Base-by-base conservation (phyloP, 2,888 invertebrate genomes). In the Phlogophora meticulosa region DNA sequence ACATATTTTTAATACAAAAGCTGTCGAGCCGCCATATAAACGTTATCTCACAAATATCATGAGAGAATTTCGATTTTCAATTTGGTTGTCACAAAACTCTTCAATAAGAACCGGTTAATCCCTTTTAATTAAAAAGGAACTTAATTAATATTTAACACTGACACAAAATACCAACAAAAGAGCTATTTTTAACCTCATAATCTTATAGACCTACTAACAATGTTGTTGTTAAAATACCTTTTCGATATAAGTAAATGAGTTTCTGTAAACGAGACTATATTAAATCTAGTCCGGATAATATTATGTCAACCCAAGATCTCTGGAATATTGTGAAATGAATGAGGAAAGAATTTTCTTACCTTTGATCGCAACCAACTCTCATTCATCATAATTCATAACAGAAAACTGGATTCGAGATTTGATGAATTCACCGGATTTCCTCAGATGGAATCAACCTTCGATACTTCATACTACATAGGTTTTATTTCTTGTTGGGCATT, bases 351-450 rank as follows among this genome's bases (percentile, higher is more conserved):
- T 36, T 28, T 24, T 24, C 20, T n/a, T 13, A 56, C 42, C n/a
- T 69, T 64, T 55, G 24, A 64, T 56, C 34, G 32, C 24, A 24
- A 42, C 32, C 34, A 42, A 57, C 34, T 36, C 24, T 46, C 24
- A 72, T 40, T 72, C 10, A 60, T 40, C 60, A n/a, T 40, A 34
- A 66, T 10, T 40, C 60, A 15, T 40, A 34, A 66, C 13, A 58
- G 7, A 59, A 45, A 56, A 11, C 13, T 59, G 32, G n/a, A 24
- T 60, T 48, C 5, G 34, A 13, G 7, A 34, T 59, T 58, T 66
- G 24, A 17, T 71, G 32, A 71, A 70, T 40, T 45, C 45, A 56
- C 22, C 9, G 11, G 22, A 46, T 46, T 40, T 71, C 17, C 15
- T 17, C 7, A 0, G 5, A 59, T 24, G 15, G 38, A 46, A 57